phyloP scores from a whole-genome alignment of 2,113 vertebrate genomes.

The Proteles cristata region DNA sequence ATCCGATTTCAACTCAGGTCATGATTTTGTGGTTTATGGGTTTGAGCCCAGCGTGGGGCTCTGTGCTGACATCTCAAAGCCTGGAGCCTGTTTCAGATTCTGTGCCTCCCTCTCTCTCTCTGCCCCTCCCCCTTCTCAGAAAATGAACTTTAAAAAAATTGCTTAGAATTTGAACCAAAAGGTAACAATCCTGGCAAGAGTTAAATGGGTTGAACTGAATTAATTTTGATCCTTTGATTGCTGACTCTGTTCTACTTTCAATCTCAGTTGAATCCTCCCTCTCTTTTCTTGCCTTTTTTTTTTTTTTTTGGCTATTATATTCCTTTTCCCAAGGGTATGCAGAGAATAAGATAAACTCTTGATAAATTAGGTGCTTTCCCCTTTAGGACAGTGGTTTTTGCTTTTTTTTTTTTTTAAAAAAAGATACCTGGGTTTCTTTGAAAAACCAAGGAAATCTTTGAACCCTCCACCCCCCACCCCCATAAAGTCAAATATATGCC shows the following conservation, averaged over 20 bases:
- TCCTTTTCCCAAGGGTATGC: not conserved
- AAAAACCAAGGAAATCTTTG: not conserved
- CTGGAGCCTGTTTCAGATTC: too few relatives aligned
- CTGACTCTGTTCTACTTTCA: not conserved
- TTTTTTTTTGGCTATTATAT: not conserved
- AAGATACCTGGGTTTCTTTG: not conserved
- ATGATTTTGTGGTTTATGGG: too few relatives aligned
- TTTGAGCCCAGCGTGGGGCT: too few relatives aligned
- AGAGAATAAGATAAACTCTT: slow-evolving; percentile 35
- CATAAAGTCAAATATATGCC: not conserved
- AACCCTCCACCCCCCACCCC: not conserved
- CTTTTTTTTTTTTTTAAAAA: not conserved
- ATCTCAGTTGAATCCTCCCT: not conserved
- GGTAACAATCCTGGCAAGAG: not conserved
- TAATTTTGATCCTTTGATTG: not conserved
- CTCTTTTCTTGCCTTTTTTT: too few relatives aligned
- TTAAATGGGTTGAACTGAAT: not conserved
- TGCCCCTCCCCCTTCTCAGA: too few relatives aligned
- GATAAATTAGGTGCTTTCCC: slow-evolving; percentile 3
- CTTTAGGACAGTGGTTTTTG: not conserved
- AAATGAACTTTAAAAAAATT: not conserved
- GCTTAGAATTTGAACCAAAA: not conserved
- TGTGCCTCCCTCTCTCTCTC: too few relatives aligned
- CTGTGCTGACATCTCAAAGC: too few relatives aligned
- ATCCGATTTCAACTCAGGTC: too few relatives aligned